Conservation (phyloP, 2,797 vertebrate genomes). For the Squalus acanthias region DNA sequence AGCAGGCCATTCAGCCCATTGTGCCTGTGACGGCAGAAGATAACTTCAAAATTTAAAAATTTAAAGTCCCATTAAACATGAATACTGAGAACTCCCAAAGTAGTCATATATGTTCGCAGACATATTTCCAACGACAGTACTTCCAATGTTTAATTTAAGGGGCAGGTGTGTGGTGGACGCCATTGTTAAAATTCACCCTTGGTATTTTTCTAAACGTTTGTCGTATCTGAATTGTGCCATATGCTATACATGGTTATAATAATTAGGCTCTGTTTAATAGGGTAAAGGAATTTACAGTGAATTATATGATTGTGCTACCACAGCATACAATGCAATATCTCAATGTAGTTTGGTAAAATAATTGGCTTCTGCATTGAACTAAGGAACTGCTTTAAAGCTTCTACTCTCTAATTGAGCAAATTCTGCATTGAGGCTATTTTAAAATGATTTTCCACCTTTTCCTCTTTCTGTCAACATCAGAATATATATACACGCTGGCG, state of each 20-base stretch:
- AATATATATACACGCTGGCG: neutral
- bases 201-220: neutral
- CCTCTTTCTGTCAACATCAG: neutral
- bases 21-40: neutral
- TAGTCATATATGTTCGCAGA: neutral
- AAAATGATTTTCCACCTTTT: neutral
- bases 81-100: neutral
- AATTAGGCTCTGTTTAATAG: neutral
- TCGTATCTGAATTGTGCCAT: neutral
- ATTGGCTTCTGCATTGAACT: neutral
- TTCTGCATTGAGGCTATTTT: neutral
- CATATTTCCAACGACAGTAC: neutral
- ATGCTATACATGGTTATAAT: neutral
- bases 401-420: constrained; percentile 16
- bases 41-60: neutral
- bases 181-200: neutral
- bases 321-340: neutral
- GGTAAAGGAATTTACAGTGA: neutral
- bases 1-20: neutral
- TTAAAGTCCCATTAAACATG: neutral
- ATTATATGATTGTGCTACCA: neutral
- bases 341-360: neutral
- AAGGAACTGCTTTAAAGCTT: neutral
- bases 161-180: neutral
- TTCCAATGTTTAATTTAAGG: neutral